Base-by-base conservation (phyloP, 2,888 invertebrate species). In the Erannis defoliaria region DNA sequence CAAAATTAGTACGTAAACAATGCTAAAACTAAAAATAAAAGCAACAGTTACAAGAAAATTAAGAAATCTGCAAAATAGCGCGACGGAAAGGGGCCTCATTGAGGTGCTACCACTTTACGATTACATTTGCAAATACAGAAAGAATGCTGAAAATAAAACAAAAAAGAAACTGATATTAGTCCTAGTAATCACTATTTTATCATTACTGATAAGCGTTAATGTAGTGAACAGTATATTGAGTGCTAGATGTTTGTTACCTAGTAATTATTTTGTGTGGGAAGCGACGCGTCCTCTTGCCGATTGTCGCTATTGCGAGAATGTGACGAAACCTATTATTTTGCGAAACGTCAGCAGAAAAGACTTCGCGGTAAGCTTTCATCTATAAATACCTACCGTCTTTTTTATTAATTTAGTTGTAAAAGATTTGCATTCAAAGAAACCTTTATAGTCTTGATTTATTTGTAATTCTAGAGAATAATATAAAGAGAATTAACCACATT, bases 221-320 rank as follows among this genome's bases (percentile, higher is more conserved):
- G 72, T 78, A 61, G 72, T 82, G 29, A 78, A 85, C 66, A 82
- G 77, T 81, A 69, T 94, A 68, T 73, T 94, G 71, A 94, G 94
- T 74, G 92, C 95, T 68, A 94, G 97, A 78, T 98, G 98, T 88
- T 88, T 97, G 68, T 80, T 98, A 79, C 96, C 96, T 68, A 97
- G 96, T 85, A 97, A 97, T 92, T 97, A 96, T 84, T 93, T 98
- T 63, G 90, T 97, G 69, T 97, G 97, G 97, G 98, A 98, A 90
- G 96, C 96, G 54, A 96, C 97, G 19, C 93, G 98, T 70, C 98
- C 98, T 23, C 93, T 97, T 55, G 96, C 97, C 19, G 94, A 97
- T 87, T 98, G 98, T 81, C 91, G 94, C 74, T 97, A 96, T 86
- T 98, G 98, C 88, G 87, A 90, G 72, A 95, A 95, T 72, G 90